Conservation (phyloP, 1,140 invertebrate genomes). For the Drosophila saltans region DNA sequence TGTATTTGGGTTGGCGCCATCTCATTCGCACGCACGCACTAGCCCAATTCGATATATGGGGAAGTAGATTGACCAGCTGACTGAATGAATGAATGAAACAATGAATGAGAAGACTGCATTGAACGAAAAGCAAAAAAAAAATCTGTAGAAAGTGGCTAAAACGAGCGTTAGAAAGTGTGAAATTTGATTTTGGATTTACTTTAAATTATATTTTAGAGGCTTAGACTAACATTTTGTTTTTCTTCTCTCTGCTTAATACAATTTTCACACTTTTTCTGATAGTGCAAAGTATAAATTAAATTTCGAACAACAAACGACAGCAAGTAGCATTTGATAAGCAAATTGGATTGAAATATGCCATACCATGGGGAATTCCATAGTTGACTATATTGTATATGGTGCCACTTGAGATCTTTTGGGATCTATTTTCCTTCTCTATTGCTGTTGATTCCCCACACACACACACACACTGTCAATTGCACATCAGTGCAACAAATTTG, state of each 20-base stretch:
- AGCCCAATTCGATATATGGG: background rate
- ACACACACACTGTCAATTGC: conserved; percentile 62
- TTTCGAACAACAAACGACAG: no score
- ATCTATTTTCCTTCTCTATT: conserved; percentile 50
- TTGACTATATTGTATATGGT: conserved; percentile 46
- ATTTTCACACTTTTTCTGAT: background rate
- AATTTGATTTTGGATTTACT: conserved; percentile 42
- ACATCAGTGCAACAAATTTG: conserved; percentile 64
- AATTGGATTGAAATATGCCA: conserved; percentile 62
- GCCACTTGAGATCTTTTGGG: conserved; percentile 15
- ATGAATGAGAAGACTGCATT: conserved; percentile 53
- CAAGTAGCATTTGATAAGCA: conserved; percentile 46
- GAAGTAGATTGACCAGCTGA: conserved; percentile 16
- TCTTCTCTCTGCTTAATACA: background rate
- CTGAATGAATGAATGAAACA: conserved; percentile 28
- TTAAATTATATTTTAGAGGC: conserved; percentile 16
- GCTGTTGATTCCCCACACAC: conserved; percentile 45
- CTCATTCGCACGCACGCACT: conserved; percentile 24
- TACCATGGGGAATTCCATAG: conserved; percentile 54
- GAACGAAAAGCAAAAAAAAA: conserved; percentile 18
- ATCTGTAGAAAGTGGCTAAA: conserved; percentile 57
- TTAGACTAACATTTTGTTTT: conserved; percentile 22
- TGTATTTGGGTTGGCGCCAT: conserved; percentile 64
- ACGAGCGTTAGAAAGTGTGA: conserved; percentile 58
- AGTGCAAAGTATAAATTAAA: no score